Conservation (phyloP, 53 echinoderm and acorn worm genomes). For the Apostichopus leukothele region DNA sequence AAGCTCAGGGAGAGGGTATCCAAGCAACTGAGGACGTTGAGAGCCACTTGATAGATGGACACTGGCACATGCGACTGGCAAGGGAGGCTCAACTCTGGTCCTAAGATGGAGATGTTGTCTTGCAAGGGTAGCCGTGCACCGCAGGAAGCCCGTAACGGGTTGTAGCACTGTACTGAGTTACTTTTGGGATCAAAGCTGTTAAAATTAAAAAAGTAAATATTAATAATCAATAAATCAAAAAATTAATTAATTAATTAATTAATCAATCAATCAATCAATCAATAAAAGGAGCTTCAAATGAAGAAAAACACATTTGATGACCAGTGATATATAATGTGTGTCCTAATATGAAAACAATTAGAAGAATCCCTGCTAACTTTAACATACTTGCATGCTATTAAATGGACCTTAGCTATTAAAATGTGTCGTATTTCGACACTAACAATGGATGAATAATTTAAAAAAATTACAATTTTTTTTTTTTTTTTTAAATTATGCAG, state of each 20-base stretch:
- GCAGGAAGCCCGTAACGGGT: constrained; percentile 1
- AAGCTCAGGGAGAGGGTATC: constrained; percentile 77
- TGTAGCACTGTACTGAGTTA: constrained; percentile 70
- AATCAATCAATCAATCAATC: background rate
- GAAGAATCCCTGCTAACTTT: too few relatives aligned
- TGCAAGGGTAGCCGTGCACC: constrained; percentile 60
- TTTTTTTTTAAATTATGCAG: too few relatives aligned
- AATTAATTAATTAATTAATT: background rate
- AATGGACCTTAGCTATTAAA: too few relatives aligned
- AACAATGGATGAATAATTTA: too few relatives aligned
- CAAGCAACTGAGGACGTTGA: constrained; percentile 83
- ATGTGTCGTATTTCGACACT: too few relatives aligned
- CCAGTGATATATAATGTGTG: too few relatives aligned
- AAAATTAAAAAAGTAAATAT: background rate
- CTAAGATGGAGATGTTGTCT: constrained; percentile 64
- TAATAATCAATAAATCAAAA: background rate
- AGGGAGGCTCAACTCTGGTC: constrained; percentile 87
- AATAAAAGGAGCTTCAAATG: too few relatives aligned
- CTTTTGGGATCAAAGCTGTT: constrained; percentile 70
- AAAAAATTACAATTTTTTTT: too few relatives aligned
- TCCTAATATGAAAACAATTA: too few relatives aligned
- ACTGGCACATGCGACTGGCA: constrained; percentile 63
- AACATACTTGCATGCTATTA: too few relatives aligned
- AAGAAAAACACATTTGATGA: too few relatives aligned
- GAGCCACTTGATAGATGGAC: constrained; percentile 80